These are phyloP conservation scores for Tachuris rubrigastra DNA, from an alignment of 2,113 vertebrate genomes.

Conservation along the genomic window DNA sequence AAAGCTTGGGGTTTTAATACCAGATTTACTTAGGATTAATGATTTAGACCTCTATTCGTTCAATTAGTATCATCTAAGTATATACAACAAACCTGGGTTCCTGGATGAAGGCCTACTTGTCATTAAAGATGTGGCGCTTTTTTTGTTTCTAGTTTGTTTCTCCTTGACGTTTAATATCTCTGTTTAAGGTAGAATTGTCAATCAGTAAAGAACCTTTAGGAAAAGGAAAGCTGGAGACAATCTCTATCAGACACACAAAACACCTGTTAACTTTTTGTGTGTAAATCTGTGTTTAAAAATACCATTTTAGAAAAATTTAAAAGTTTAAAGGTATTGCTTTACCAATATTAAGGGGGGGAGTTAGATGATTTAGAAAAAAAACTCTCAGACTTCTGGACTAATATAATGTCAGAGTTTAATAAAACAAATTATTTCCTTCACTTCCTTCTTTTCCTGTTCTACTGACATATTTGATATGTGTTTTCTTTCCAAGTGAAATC, in stretches of 20 bases:
- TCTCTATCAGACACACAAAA: not conserved
- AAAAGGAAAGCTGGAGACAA: not conserved
- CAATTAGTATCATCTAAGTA: not conserved
- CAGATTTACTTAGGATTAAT: not conserved
- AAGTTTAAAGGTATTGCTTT: not conserved
- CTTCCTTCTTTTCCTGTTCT: not conserved
- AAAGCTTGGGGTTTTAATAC: not conserved
- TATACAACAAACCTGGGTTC: not conserved
- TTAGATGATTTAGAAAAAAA: not conserved
- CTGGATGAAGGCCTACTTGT: not conserved
- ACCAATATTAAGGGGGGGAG: not conserved
- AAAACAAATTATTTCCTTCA: not conserved
- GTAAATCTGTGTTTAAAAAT: not conserved
- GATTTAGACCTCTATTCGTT: not conserved
- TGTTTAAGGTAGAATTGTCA: not conserved
- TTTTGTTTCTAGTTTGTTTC: not conserved
- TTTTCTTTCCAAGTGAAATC: not conserved
- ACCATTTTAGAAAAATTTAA: not conserved
- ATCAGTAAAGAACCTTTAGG: not conserved
- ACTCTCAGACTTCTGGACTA: not conserved
- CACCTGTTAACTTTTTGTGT: not conserved
- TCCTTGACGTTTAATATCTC: not conserved
- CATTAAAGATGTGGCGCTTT: not conserved
- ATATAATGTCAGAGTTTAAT: not conserved
- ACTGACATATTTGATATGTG: accelerated